Evolutionary conservation across 2,797 vertebrate genomes (phyloP).

Genomic region (Scolopax bukidnonensis): DNA sequence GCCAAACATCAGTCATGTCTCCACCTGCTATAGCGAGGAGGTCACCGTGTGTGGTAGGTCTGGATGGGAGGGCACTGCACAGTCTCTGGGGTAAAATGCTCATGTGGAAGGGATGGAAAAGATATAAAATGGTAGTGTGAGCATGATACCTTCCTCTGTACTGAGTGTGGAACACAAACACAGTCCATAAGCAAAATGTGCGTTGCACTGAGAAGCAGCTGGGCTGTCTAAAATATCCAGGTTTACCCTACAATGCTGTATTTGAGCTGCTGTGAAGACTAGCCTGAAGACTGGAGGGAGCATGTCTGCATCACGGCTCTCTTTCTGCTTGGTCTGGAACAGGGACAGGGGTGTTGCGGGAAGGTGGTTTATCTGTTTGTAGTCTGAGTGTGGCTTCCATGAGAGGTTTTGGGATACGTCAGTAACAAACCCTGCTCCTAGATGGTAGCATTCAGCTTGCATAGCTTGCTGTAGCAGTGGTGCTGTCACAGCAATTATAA

Average conservation of each 20-base stretch:
- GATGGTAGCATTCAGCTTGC: background rate
- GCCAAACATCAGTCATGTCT: constrained; percentile 89
- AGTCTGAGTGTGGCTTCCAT: background rate
- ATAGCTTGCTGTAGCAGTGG: background rate
- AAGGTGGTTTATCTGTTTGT: background rate
- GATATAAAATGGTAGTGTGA: fast-evolving
- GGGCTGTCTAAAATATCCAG: background rate
- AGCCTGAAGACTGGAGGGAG: background rate
- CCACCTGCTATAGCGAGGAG: constrained; percentile 86
- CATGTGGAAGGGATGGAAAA: background rate
- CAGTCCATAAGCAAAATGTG: background rate
- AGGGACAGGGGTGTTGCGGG: background rate
- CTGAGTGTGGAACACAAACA: background rate
- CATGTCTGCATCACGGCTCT: background rate
- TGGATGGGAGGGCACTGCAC: background rate
- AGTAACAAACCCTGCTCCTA: background rate
- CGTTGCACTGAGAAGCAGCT: background rate
- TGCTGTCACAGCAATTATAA: fast-evolving
- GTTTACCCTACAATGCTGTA: background rate
- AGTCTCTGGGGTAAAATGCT: background rate
- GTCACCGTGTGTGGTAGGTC: constrained; percentile 90
- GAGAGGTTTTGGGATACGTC: background rate
- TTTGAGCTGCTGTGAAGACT: background rate
- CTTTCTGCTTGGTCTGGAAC: background rate
- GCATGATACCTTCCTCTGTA: fast-evolving